Conservation (phyloP, 1,140 invertebrate species). For the Pseudoatta argentina region DNA sequence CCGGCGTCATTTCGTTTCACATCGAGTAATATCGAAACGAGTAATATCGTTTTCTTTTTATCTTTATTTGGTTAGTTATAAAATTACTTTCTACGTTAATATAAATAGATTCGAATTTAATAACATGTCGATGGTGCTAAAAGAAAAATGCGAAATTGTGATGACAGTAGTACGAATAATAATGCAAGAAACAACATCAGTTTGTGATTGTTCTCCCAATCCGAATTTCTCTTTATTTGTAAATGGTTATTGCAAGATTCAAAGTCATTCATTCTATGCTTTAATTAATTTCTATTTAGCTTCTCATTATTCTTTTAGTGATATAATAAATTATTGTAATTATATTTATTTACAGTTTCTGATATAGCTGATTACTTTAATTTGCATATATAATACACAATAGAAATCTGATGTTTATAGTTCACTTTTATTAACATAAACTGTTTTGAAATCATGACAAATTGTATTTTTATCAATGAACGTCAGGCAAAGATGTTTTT, state of each 20-base stretch:
- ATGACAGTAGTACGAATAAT: not conserved
- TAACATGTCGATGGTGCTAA: not conserved
- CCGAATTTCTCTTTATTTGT: not conserved
- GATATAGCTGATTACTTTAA: constrained; percentile 6
- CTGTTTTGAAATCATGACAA: constrained; percentile 24
- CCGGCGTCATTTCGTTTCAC: not conserved
- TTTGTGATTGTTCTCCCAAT: constrained; percentile 3
- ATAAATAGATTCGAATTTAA: constrained; percentile 21
- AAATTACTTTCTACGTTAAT: not conserved
- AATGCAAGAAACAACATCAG: not conserved
- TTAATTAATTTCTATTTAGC: constrained; percentile 27
- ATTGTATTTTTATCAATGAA: constrained; percentile 4
- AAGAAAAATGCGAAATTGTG: not conserved
- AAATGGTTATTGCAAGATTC: not conserved
- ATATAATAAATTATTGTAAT: not conserved
- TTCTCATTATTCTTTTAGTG: constrained; percentile 8
- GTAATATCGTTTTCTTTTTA: constrained; percentile 18
- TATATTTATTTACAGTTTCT: constrained; percentile 1
- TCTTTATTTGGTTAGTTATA: constrained; percentile 23
- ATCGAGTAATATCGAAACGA: not conserved
- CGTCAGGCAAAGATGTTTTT: not conserved
- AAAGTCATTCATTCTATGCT: not conserved
- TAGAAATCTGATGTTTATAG: too few relatives aligned
- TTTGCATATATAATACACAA: not conserved
- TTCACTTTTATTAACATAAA: not conserved